Percentiles rank a stretch among this genome's conserved stretches.
Evolutionary conservation across 2,888 invertebrate genomes (phyloP).

Genomic region (Dysmachus trigonus): DNA sequence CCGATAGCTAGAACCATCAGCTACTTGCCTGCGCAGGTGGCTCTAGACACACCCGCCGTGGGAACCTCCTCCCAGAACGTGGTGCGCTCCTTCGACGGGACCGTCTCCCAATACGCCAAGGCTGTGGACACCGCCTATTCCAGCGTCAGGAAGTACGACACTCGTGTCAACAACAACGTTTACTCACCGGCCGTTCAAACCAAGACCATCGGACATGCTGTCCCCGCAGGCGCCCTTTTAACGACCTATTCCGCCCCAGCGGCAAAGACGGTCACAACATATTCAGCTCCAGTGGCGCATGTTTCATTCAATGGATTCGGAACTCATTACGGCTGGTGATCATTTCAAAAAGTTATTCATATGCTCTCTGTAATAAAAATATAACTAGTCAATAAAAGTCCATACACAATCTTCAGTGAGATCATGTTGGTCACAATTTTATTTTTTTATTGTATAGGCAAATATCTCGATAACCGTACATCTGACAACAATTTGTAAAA

Average conservation of each 20-base stretch:
- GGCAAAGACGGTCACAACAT: not conserved
- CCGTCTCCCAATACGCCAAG: constrained; percentile 69
- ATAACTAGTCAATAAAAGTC: not conserved
- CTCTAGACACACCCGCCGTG: constrained; percentile 56
- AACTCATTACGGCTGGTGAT: not conserved
- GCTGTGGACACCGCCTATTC: constrained; percentile 70
- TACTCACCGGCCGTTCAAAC: constrained; percentile 1
- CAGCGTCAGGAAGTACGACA: constrained; percentile 70
- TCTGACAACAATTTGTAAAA: too few species aligned
- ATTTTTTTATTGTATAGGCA: too few species aligned
- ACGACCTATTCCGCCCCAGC: not conserved
- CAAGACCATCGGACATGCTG: not conserved
- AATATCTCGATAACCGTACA: too few species aligned
- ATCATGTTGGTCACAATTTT: too few species aligned
- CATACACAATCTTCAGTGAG: too few species aligned
- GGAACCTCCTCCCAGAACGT: constrained; percentile 69
- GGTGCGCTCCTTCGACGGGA: constrained; percentile 68
- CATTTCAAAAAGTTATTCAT: not conserved
- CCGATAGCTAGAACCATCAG: not conserved
- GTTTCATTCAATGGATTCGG: not conserved
- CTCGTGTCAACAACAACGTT: constrained; percentile 66
- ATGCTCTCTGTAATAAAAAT: not conserved
- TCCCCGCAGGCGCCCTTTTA: not conserved
- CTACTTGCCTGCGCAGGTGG: not conserved
- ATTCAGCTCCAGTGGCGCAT: not conserved